Percentiles rank a stretch among this genome's conserved stretches.
Conservation (phyloP, 2,888 invertebrate species). For the Anthrax anthrax region DNA sequence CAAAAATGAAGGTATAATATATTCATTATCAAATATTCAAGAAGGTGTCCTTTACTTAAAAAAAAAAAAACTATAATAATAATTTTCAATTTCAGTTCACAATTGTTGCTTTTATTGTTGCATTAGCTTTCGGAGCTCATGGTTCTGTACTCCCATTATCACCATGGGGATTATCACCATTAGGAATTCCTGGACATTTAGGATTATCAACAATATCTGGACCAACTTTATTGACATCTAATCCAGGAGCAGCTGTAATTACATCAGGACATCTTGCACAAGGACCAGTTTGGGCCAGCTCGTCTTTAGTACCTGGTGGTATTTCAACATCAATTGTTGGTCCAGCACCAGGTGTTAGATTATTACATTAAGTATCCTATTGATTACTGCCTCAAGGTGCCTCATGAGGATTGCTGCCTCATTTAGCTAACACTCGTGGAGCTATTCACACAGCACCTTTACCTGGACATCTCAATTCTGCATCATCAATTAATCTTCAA, state of each 20-base stretch:
- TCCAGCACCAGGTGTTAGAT: constrained; percentile 3
- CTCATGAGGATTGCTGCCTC: no score
- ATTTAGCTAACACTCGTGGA: constrained; percentile 41
- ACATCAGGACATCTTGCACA: constrained; percentile 1
- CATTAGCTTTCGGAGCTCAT: constrained; percentile 28
- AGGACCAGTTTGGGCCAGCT: no score
- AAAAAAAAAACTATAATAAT: no score
- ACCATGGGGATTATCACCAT: constrained; percentile 22
- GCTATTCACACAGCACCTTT: constrained; percentile 40
- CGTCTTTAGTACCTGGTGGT: neutral
- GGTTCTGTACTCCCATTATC: constrained; percentile 28
- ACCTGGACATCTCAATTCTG: constrained; percentile 37
- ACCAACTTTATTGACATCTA: constrained; percentile 10
- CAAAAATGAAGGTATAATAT: no score
- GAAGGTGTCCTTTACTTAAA: no score
- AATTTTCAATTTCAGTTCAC: constrained; percentile 23
- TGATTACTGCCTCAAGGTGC: constrained; percentile 19
- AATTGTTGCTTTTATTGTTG: constrained; percentile 28
- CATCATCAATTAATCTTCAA: constrained; percentile 37
- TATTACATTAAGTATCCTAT: no score
- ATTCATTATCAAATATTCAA: no score
- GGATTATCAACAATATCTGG: no score
- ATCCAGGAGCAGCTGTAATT: constrained; percentile 10
- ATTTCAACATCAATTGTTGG: neutral
- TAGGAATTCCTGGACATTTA: constrained; percentile 17